phyloP scores from a whole-genome alignment of 2,797 vertebrate genomes.

The Moxostoma hubbsi region DNA sequence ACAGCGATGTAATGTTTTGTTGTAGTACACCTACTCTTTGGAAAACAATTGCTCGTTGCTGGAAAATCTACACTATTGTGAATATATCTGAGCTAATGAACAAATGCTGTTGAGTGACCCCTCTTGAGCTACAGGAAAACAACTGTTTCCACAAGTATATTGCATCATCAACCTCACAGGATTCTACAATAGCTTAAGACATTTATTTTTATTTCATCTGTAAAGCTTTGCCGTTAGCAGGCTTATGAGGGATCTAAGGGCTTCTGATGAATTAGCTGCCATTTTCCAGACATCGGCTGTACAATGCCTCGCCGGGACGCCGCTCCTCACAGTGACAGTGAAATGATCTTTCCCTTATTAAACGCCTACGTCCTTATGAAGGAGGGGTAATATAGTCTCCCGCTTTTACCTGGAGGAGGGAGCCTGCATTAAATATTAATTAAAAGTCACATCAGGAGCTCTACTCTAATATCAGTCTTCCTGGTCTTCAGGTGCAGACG shows the following conservation, averaged over 20 bases:
- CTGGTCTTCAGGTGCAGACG: conserved; percentile 62
- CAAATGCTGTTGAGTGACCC: too few species aligned
- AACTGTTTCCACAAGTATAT: too few species aligned
- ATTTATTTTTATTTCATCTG: background rate
- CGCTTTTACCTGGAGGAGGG: conserved; percentile 69
- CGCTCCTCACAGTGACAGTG: conserved; percentile 76
- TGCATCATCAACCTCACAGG: background rate
- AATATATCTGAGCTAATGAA: too few species aligned
- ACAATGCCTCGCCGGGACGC: conserved; percentile 68
- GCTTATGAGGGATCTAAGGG: conserved; percentile 49
- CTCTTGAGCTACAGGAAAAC: too few species aligned
- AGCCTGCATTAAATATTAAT: conserved; percentile 65
- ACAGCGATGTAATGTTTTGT: too few species aligned
- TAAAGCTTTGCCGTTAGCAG: conserved; percentile 13
- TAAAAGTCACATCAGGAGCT: conserved; percentile 63
- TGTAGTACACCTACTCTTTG: too few species aligned
- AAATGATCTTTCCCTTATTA: conserved; percentile 84
- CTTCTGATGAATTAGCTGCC: conserved; percentile 71
- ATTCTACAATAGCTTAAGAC: background rate
- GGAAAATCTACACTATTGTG: too few species aligned
- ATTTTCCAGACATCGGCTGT: conserved; percentile 67
- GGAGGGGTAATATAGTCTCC: conserved; percentile 62
- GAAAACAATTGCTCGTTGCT: too few species aligned
- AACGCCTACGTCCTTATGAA: conserved; percentile 78
- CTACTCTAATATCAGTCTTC: conserved; percentile 59